phyloP scores from a whole-genome alignment of 2,113 vertebrate genomes.

The Trematomus loennbergii region DNA sequence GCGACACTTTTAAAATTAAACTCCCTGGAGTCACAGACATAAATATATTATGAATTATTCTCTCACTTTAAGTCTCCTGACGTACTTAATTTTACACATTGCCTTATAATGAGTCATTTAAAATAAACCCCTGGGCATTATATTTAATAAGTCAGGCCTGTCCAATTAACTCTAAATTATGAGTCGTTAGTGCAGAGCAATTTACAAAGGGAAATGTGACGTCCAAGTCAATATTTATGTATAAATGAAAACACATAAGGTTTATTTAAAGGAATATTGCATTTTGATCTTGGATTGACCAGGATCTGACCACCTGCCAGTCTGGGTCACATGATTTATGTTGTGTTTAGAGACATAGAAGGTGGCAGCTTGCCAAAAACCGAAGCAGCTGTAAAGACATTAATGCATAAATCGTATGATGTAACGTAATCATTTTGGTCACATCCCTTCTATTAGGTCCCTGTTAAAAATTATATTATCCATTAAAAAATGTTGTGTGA shows the following conservation, averaged over 20 bases:
- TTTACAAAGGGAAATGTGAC: neutral
- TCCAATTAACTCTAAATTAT: slow-evolving; percentile 33
- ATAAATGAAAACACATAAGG: neutral
- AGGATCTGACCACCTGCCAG: neutral
- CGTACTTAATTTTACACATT: slow-evolving; percentile 26
- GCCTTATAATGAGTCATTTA: slow-evolving; percentile 39
- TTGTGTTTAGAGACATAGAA: neutral
- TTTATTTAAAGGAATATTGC: neutral
- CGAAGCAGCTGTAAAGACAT: neutral
- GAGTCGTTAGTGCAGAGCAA: neutral
- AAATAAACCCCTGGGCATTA: slow-evolving; percentile 23
- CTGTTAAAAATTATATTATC: neutral
- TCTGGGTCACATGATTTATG: slow-evolving; percentile 4
- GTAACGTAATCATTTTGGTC: neutral
- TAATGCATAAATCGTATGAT: neutral
- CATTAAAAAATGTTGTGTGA: neutral
- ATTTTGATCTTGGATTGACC: neutral
- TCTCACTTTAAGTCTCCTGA: slow-evolving; percentile 7
- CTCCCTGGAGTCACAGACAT: neutral
- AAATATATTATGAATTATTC: slow-evolving; percentile 12
- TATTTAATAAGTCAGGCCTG: slow-evolving; percentile 33
- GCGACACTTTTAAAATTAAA: neutral
- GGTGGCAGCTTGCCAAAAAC: neutral
- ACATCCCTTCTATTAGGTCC: neutral
- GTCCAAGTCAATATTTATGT: neutral